Evolutionary conservation across 1,140 invertebrate genomes (phyloP), one percentile per base, ranked within the genome.

Genomic region (Drosophila arizonae): DNA sequence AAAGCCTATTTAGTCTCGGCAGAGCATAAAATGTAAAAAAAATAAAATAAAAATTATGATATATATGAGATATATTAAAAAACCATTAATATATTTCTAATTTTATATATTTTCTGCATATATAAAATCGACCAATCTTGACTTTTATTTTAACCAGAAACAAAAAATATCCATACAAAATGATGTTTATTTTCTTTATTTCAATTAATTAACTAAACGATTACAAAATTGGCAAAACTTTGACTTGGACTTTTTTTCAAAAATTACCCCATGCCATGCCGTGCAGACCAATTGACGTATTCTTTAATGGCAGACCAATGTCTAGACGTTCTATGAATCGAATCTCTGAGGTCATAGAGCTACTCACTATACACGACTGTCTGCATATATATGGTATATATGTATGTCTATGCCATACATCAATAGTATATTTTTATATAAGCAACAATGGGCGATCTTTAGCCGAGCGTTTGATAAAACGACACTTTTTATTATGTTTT

Each of bases 331-430:
- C 41, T 67, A 62, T 55, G 41, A 70, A 78, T 69, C 62, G 51
- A 78, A 68, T 71, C 76, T 86, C 79, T 86, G 82, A 86, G 82
- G 84, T 86, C 82, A 87, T 76, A 76, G 21, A 64, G 68, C 65
- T 71, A 76, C 66, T 75, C 70, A 71, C 41, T 69, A 66, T 77
- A 54, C 57, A 21, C 15, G 57, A 70, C 41, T n/a, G 36, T 15
- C 15, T 17, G 41, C 50, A 46, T 48, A 36, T 61, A 48, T 46
- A 46, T 46, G 3, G 2, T 24, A 24, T 24, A 24, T 2, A 24
- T 3, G 21, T 2, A 24, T 3, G 21, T 24, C 21, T 24, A 24
- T 24, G 21, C 6, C 17, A 46, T 46, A 46, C 6, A 17, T 46
- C 8, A 17, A 6, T 13, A n/a, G 30, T 64, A n/a, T 21, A 13